These are phyloP conservation scores for Aramus guarauna DNA, from an alignment of 2,113 vertebrate species.

Conservation along the genomic window DNA sequence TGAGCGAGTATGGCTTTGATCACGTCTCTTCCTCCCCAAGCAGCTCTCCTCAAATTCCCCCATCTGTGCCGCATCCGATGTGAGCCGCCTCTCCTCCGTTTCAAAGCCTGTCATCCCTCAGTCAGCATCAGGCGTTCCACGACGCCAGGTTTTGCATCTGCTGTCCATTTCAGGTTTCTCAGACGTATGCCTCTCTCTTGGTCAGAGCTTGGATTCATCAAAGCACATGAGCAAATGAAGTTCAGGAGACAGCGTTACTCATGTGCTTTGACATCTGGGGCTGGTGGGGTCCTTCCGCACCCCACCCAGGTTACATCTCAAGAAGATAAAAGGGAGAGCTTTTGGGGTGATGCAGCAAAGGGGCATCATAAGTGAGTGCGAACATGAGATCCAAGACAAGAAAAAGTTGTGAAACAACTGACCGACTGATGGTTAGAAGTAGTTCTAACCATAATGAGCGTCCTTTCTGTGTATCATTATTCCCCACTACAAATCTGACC, in stretches of 20 bases:
- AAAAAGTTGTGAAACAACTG: not conserved
- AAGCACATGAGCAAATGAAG: not conserved
- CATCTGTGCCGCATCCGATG: not conserved
- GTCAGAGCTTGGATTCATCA: not conserved
- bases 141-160: not conserved
- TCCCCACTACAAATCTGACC: not conserved
- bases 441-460: not conserved
- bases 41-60: not conserved
- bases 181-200: not conserved
- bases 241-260: not conserved
- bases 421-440: not conserved
- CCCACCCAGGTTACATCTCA: not conserved
- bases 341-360: not conserved
- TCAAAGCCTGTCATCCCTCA: not conserved
- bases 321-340: not conserved
- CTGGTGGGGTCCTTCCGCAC: not conserved
- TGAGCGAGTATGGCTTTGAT: not conserved
- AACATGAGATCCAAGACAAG: not conserved
- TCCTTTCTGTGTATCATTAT: not conserved
- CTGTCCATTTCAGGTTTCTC: not conserved
- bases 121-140: accelerated
- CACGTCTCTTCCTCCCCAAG: not conserved
- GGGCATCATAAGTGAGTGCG: not conserved
- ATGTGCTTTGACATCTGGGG: not conserved
- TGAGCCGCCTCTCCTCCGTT: not conserved